Conservation (phyloP, 2,888 invertebrate genomes). For the Limnephilus auricula region DNA sequence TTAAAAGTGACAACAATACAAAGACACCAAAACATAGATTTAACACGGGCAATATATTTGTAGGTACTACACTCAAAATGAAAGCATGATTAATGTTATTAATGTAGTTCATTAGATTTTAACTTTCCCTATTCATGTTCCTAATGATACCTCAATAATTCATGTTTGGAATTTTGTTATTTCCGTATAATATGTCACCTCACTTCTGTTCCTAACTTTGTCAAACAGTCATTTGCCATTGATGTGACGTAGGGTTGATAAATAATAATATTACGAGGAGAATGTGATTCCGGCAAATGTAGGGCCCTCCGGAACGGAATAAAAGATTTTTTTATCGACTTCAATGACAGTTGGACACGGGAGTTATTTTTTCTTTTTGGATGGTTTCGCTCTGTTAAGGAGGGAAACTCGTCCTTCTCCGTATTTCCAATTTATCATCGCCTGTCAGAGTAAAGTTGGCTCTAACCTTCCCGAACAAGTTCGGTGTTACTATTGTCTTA, state of each 20-base stretch:
- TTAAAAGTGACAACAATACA: too few relatives aligned
- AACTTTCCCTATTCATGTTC: neutral
- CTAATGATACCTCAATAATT: neutral
- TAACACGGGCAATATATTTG: too few relatives aligned
- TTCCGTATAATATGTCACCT: neutral
- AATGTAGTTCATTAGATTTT: neutral
- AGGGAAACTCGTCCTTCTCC: neutral
- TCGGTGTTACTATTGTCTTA: conserved; percentile 8
- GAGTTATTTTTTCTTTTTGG: neutral
- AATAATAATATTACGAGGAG: neutral
- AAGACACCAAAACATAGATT: too few relatives aligned
- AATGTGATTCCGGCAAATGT: conserved; percentile 1
- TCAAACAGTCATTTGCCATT: neutral
- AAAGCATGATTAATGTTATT: neutral
- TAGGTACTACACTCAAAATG: neutral
- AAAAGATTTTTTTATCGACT: conserved; percentile 27
- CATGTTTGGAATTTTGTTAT: neutral
- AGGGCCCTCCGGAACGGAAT: neutral
- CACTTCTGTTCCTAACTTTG: neutral
- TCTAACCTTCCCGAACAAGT: neutral
- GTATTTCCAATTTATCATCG: conserved; percentile 18
- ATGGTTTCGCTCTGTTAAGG: neutral
- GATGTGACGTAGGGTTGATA: neutral
- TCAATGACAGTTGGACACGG: neutral
- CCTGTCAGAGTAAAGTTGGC: conserved; percentile 17